phyloP scores from a whole-genome alignment of 2,888 invertebrate species.

The Latrodectus hesperus region DNA sequence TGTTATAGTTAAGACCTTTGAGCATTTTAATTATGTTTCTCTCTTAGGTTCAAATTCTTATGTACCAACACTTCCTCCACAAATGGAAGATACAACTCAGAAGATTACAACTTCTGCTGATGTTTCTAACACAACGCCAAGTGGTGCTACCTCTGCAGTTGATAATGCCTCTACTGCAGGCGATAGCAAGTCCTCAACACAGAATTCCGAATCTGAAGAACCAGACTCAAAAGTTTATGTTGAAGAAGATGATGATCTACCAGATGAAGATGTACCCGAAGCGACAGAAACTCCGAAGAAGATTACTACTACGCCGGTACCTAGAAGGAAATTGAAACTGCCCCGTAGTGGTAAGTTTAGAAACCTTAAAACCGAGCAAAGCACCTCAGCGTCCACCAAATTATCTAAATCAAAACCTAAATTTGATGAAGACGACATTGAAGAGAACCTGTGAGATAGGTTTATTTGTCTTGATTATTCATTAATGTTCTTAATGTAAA shows the following conservation, averaged over 20 bases:
- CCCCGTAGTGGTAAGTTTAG: no score
- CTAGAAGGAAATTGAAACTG: no score
- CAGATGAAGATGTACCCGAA: not conserved
- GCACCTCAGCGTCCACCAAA: no score
- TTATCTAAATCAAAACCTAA: no score
- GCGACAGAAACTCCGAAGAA: not conserved
- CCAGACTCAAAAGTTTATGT: not conserved
- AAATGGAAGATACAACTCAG: not conserved
- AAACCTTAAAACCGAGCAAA: no score
- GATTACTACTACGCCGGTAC: no score
- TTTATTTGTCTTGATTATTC: no score
- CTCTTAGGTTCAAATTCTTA: not conserved
- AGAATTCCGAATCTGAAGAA: not conserved
- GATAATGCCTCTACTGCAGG: not conserved
- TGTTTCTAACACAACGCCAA: not conserved
- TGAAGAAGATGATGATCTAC: not conserved
- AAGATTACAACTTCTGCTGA: not conserved
- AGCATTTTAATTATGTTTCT: no score
- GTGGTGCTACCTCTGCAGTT: not conserved
- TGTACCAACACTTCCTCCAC: not conserved
- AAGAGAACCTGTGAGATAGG: no score
- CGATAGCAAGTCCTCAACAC: not conserved
- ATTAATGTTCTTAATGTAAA: no score
- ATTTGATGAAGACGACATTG: no score
- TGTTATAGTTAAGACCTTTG: no score